Conservation (phyloP, 2,888 invertebrate genomes). For the Anticlea derivata region DNA sequence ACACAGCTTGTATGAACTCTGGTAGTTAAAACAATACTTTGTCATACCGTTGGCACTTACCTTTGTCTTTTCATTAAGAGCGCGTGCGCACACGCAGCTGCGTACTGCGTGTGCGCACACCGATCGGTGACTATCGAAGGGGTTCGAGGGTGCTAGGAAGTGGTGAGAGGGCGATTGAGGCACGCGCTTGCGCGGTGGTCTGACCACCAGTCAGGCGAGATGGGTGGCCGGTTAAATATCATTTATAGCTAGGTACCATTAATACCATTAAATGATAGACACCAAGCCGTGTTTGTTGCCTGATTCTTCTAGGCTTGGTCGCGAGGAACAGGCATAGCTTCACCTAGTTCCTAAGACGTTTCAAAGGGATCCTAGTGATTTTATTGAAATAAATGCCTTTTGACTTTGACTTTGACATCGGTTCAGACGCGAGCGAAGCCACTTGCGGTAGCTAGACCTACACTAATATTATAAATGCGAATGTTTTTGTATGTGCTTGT, state of each 20-base stretch:
- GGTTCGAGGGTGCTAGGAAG: conserved; percentile 28
- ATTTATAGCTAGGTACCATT: not conserved
- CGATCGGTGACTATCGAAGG: conserved; percentile 21
- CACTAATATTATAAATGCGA: too few species aligned
- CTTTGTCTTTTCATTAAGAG: conserved; percentile 55
- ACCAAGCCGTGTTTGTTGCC: too few species aligned
- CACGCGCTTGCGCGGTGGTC: conserved; percentile 60
- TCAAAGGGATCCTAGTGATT: too few species aligned
- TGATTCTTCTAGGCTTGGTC: too few species aligned
- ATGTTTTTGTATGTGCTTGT: too few species aligned
- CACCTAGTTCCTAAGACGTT: too few species aligned
- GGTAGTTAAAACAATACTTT: conserved; percentile 33
- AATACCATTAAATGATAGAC: too few species aligned
- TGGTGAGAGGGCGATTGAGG: conserved; percentile 63
- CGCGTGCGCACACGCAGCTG: conserved; percentile 73
- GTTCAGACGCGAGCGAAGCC: too few species aligned
- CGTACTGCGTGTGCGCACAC: conserved; percentile 57
- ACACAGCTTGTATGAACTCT: conserved; percentile 43
- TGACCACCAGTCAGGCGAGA: conserved; percentile 37
- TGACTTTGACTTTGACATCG: too few species aligned
- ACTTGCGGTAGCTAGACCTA: too few species aligned
- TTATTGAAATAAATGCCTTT: too few species aligned
- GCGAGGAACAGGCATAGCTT: too few species aligned
- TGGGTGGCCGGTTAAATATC: conserved; percentile 17
- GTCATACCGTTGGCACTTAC: conserved; percentile 43